phyloP scores from a whole-genome alignment of 30 jellyfish, hydroid and myxozoan species.

The Cassiopea xamachana region DNA sequence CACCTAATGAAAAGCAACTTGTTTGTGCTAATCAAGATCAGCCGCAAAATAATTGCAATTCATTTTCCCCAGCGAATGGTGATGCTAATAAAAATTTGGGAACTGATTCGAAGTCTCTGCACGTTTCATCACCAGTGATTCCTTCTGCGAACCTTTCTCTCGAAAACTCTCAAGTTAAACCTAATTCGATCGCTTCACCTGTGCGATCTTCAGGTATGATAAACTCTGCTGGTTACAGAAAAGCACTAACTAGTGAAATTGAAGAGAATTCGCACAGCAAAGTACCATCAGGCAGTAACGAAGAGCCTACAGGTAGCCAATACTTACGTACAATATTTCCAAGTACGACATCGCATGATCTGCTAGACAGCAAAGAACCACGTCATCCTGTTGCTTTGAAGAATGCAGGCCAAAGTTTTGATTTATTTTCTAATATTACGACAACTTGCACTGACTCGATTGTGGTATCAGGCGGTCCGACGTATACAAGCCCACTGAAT shows the following conservation, averaged over 20 bases:
- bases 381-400: background rate
- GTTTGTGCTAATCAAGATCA: background rate
- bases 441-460: background rate
- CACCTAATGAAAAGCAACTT: background rate
- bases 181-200: background rate
- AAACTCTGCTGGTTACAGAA: background rate
- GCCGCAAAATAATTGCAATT: slow-evolving; percentile 1
- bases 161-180: background rate
- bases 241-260: background rate
- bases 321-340: background rate
- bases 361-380: background rate
- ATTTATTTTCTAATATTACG: background rate
- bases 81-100: background rate
- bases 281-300: background rate
- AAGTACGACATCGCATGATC: background rate
- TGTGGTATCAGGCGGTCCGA: background rate
- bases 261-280: background rate
- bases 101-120: background rate
- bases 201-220: background rate
- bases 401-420: background rate
- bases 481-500: slow-evolving; percentile 31
- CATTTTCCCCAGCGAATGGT: slow-evolving; percentile 16
- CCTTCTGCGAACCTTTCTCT: background rate
- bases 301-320: background rate
- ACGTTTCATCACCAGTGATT: background rate